Evolutionary conservation across 2,888 invertebrate species (phyloP).

Genomic region (Drosophila neonasuta): DNA sequence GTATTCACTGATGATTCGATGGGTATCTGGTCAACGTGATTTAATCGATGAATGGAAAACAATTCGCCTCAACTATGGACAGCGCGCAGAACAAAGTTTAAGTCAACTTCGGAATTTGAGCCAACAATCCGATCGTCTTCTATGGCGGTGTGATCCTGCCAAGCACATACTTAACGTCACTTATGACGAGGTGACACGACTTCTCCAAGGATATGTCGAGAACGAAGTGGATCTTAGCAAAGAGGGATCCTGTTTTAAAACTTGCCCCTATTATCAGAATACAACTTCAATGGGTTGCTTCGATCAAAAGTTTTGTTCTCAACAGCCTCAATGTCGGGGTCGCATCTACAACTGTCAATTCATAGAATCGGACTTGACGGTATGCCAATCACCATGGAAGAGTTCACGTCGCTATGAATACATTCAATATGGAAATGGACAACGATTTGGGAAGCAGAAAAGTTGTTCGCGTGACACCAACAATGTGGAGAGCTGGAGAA

Average conservation of each 20-base stretch:
- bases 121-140: not conserved
- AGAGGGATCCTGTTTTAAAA: conserved; percentile 88
- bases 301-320: conserved; percentile 86
- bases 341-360: conserved; percentile 89
- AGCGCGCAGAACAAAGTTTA: not conserved
- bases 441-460: conserved; percentile 85
- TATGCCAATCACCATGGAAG: conserved; percentile 86
- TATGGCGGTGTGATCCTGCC: conserved; percentile 37
- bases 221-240: conserved; percentile 93
- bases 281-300: conserved; percentile 88
- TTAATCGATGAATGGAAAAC: not conserved
- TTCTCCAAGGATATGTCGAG: conserved; percentile 93
- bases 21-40: not conserved
- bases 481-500: conserved; percentile 93
- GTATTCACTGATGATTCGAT: not conserved
- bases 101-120: not conserved
- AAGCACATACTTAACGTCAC: conserved; percentile 85
- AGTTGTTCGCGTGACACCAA: conserved; percentile 84
- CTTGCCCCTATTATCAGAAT: conserved; percentile 89
- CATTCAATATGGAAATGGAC: conserved; percentile 91
- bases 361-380: conserved; percentile 81
- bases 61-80: not conserved
- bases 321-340: conserved; percentile 87
- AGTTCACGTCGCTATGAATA: conserved; percentile 89
- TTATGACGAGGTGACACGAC: conserved; percentile 89